A percentile compares a stretch with the other conserved stretches of the same genome.
phyloP scores from a whole-genome alignment of 2,113 vertebrate genomes.

The Oncorhynchus clarkii region DNA sequence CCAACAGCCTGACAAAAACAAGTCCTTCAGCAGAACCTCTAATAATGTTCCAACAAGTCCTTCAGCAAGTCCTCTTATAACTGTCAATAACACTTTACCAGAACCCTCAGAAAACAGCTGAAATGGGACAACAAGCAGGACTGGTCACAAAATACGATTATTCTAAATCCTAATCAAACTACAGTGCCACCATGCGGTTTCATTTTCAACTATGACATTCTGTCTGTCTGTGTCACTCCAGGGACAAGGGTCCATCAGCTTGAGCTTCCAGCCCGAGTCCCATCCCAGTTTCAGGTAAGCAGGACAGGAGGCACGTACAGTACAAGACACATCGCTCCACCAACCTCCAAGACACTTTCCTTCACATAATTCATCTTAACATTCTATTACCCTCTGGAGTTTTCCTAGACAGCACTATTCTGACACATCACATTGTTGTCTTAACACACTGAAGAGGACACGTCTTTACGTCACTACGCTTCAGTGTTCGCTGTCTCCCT shows the following conservation, averaged over 20 bases:
- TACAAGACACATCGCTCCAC: conserved; percentile 38
- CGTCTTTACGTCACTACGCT: background rate
- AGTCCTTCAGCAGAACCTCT: conserved; percentile 18
- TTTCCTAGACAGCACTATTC: background rate
- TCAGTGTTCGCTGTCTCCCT: background rate
- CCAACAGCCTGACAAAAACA: conserved; percentile 18
- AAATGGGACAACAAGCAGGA: conserved; percentile 24
- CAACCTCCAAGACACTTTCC: conserved; percentile 12
- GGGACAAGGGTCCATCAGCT: conserved; percentile 10
- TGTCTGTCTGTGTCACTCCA: conserved; percentile 6
- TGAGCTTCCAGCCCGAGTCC: conserved; percentile 8
- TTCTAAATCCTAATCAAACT: conserved; percentile 28
- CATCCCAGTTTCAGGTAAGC: conserved; percentile 27
- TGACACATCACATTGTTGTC: background rate
- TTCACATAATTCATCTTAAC: background rate
- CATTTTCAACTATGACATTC: conserved; percentile 17
- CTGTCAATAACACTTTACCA: conserved; percentile 22
- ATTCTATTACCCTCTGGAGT: background rate
- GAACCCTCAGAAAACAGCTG: conserved; percentile 33
- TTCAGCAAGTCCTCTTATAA: conserved; percentile 12
- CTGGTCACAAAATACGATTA: conserved; percentile 17
- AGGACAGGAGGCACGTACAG: conserved; percentile 55
- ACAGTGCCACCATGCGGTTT: conserved; percentile 15
- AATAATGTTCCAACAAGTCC: conserved; percentile 15
- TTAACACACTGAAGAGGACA: background rate